A percentile compares a stretch with the other conserved stretches of the same genome.
Conservation (phyloP, 1,140 invertebrate species). For the Triops cancriformis region DNA sequence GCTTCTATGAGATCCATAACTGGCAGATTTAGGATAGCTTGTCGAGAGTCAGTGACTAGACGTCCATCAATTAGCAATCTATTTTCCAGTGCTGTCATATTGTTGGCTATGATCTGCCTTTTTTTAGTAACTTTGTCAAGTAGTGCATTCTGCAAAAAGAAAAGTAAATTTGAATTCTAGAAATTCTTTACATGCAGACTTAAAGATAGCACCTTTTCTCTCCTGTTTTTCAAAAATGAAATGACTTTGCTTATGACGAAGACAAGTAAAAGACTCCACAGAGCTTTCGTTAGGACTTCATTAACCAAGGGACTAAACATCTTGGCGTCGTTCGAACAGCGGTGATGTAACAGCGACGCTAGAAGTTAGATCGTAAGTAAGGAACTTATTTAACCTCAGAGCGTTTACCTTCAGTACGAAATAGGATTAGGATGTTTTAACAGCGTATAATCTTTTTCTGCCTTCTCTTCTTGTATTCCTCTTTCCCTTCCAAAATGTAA, state of each 20-base stretch:
- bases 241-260: not conserved
- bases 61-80: not conserved
- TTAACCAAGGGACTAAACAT: not conserved
- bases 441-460: too few relatives aligned
- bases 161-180: not conserved
- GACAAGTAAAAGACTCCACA: not conserved
- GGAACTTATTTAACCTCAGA: too few relatives aligned
- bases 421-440: too few relatives aligned
- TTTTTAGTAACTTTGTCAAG: not conserved
- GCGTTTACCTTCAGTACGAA: too few relatives aligned
- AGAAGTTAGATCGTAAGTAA: too few relatives aligned
- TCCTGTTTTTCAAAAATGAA: not conserved
- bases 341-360: too few relatives aligned
- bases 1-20: constrained; percentile 2
- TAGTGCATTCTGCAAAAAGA: not conserved
- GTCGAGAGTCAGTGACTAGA: not conserved
- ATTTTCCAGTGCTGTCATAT: not conserved
- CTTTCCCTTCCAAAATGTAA: too few relatives aligned
- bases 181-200: too few relatives aligned
- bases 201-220: not conserved
- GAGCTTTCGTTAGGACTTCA: not conserved
- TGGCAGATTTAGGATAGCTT: not conserved
- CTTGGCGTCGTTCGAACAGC: not conserved
- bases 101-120: not conserved
- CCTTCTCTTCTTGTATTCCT: too few relatives aligned